Percentiles rank a stretch among this genome's conserved stretches.
Evolutionary conservation across 2,888 invertebrate species (phyloP).

Genomic region (Drosophila prolongata): DNA sequence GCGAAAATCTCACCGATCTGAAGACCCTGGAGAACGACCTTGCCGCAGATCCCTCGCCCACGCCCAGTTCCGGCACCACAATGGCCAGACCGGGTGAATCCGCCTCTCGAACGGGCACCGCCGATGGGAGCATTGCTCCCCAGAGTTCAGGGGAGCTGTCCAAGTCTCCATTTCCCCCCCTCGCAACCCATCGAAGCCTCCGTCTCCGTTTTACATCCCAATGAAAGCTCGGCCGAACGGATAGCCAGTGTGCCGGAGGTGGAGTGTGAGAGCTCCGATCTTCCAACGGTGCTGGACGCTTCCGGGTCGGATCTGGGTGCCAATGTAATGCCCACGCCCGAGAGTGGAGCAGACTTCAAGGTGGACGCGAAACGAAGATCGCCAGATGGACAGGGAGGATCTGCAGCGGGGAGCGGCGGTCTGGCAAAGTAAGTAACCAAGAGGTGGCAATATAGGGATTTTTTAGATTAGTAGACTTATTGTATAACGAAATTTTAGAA

Average conservation of each 20-base stretch:
- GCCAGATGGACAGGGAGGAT: conserved; percentile 81
- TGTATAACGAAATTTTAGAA: too few relatives aligned
- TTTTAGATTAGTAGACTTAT: too few relatives aligned
- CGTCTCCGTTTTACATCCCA: conserved; percentile 81
- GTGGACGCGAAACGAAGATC: conserved; percentile 78
- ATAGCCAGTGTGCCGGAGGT: conserved; percentile 87
- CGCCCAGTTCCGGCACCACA: conserved; percentile 75
- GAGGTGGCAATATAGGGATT: background rate
- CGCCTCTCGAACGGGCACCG: conserved; percentile 67
- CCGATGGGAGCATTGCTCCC: conserved; percentile 66
- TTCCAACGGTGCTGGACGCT: conserved; percentile 64
- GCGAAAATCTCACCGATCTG: conserved; percentile 82
- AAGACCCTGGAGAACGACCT: conserved; percentile 82
- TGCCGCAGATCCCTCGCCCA: conserved; percentile 67
- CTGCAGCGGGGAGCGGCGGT: conserved; percentile 76
- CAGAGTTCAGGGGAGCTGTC: conserved; percentile 54
- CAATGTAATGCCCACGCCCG: conserved; percentile 38
- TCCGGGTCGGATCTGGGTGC: conserved; percentile 31
- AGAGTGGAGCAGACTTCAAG: conserved; percentile 61
- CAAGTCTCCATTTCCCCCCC: conserved; percentile 80
- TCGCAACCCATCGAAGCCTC: conserved; percentile 83
- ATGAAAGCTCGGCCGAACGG: conserved; percentile 73
- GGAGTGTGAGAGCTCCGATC: conserved; percentile 87
- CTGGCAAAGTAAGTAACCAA: conserved; percentile 17
- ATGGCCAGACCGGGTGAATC: conserved; percentile 66